phyloP scores from a whole-genome alignment of 2,888 invertebrate species.

The Rhorus exstirpatorius region DNA sequence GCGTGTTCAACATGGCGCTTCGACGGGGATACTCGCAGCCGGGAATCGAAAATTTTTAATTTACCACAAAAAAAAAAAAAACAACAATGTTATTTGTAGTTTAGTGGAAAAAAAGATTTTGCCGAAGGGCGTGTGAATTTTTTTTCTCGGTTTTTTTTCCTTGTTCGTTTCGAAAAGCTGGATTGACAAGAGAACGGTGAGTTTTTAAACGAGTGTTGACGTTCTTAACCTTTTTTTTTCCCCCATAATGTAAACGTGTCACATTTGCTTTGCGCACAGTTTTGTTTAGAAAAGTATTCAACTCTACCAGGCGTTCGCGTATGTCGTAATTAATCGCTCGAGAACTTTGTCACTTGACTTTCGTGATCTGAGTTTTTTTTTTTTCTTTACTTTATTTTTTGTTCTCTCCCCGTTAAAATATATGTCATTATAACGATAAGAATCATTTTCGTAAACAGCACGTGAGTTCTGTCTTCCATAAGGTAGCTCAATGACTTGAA shows the following conservation, averaged over 20 bases:
- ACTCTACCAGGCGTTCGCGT: constrained; percentile 1
- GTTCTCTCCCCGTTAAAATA: neutral
- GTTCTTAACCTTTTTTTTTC: constrained; percentile 57
- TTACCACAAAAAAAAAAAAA: constrained; percentile 47
- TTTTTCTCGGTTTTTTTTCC: constrained; percentile 17
- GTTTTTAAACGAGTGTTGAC: constrained; percentile 41
- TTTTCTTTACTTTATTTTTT: neutral
- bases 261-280: constrained; percentile 57
- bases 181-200: constrained; percentile 41
- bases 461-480: constrained; percentile 64
- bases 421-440: neutral
- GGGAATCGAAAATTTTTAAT: constrained; percentile 66
- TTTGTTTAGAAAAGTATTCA: constrained; percentile 9
- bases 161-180: constrained; percentile 9
- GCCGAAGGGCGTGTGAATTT: constrained; percentile 14
- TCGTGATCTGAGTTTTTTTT: neutral
- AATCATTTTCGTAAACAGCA: constrained; percentile 51
- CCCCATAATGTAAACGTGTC: constrained; percentile 77
- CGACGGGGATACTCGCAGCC: constrained; percentile 72
- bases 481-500: constrained; percentile 42
- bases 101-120: constrained; percentile 39
- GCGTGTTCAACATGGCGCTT: constrained; percentile 80
- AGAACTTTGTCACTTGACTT: neutral
- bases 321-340: constrained; percentile 7
- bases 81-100: constrained; percentile 67